Conservation (phyloP, 2,113 vertebrate genomes). For the Alexandromys fortis region DNA sequence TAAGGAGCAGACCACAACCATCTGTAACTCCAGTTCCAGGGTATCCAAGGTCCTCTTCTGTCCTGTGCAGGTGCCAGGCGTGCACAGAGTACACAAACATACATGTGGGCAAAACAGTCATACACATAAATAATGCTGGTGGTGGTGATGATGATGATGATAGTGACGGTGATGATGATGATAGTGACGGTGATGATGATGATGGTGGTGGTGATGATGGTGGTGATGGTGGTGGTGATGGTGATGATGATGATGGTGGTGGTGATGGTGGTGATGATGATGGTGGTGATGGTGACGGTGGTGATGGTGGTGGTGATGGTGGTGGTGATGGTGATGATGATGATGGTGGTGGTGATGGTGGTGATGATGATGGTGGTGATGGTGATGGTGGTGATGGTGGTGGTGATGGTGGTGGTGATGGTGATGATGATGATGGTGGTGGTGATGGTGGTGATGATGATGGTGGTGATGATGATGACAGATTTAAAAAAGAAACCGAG, state of each 20-base stretch:
- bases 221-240: too few relatives aligned
- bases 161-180: too few relatives aligned
- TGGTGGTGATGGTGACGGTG: too few relatives aligned
- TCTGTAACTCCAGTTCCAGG: neutral
- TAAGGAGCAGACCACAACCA: neutral
- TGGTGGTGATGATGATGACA: too few relatives aligned
- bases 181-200: too few relatives aligned
- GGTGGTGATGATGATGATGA: accelerated
- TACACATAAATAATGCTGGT: neutral
- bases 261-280: neutral
- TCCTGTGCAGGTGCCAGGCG: neutral
- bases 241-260: too few relatives aligned
- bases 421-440: too few relatives aligned
- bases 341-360: too few relatives aligned
- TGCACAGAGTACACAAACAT: neutral
- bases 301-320: accelerated
- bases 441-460: neutral
- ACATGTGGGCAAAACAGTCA: neutral
- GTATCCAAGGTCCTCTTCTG: neutral
- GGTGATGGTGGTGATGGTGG: too few relatives aligned
- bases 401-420: too few relatives aligned
- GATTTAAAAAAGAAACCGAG: neutral
- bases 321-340: accelerated
- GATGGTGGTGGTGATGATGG: accelerated
- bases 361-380: too few relatives aligned